Conservation (phyloP, 2,888 invertebrate species). For the Drosophila affinis region DNA sequence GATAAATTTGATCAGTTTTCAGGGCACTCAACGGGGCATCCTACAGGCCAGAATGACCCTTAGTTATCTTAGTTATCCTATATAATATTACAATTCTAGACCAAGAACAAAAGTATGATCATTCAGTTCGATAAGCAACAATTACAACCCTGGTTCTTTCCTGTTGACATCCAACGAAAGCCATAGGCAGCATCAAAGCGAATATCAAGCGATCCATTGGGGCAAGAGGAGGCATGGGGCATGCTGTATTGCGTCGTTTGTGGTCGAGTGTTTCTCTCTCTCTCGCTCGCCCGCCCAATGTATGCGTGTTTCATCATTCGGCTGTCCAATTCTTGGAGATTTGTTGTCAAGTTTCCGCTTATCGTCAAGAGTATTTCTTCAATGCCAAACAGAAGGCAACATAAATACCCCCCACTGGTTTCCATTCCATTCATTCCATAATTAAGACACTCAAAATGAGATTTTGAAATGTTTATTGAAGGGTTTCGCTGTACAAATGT, state of each 20-base stretch:
- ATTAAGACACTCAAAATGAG: neutral
- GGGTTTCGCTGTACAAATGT: no score
- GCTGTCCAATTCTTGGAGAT: constrained; percentile 10
- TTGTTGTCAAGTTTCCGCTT: constrained; percentile 45
- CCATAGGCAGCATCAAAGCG: constrained; percentile 9
- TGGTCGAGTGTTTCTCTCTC: constrained; percentile 53
- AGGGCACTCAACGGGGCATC: no score
- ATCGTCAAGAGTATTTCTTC: constrained; percentile 26
- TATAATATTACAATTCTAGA: no score
- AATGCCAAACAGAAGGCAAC: constrained; percentile 10
- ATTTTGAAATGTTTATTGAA: no score
- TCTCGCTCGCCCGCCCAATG: constrained; percentile 15
- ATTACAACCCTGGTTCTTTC: constrained; percentile 55
- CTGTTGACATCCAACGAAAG: constrained; percentile 62
- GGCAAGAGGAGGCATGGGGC: constrained; percentile 17
- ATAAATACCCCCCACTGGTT: neutral
- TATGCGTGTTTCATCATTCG: constrained; percentile 16
- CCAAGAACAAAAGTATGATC: neutral
- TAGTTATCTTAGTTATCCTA: no score
- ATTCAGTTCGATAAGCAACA: constrained; percentile 61
- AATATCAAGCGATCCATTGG: neutral
- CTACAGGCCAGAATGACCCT: no score
- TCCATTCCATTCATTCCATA: neutral
- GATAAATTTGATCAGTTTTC: no score
- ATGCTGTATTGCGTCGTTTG: constrained; percentile 54